Evolutionary conservation across 2,113 vertebrate genomes (phyloP).

Genomic region (Calypte anna): DNA sequence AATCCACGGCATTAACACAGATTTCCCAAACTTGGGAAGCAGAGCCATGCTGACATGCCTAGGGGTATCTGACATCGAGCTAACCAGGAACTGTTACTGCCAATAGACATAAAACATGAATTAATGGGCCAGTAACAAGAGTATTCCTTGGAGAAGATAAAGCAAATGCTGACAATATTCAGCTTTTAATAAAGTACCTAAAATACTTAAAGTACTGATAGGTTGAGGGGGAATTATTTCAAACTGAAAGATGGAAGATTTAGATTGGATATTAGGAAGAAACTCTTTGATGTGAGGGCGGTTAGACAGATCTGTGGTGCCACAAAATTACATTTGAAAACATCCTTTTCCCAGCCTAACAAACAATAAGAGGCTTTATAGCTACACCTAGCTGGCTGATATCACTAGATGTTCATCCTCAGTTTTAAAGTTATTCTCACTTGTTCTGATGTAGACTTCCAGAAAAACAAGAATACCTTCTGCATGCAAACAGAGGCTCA

Average conservation of each 20-base stretch:
- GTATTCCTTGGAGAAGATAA: neutral
- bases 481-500: neutral
- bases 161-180: neutral
- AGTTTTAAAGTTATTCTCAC: neutral
- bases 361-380: neutral
- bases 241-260: too few species aligned
- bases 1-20: neutral
- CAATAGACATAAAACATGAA: neutral
- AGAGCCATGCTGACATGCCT: neutral
- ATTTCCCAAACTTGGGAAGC: neutral
- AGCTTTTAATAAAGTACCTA: neutral
- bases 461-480: neutral
- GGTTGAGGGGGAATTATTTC: too few species aligned
- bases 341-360: neutral
- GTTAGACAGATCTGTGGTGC: too few species aligned
- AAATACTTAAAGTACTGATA: neutral
- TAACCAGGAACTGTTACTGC: neutral
- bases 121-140: neutral
- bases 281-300: too few species aligned
- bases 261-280: too few species aligned
- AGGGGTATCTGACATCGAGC: neutral
- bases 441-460: neutral
- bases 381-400: neutral
- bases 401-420: neutral
- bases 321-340: neutral